Conservation (phyloP, 2,797 vertebrate genomes). For the Carduelis carduelis region DNA sequence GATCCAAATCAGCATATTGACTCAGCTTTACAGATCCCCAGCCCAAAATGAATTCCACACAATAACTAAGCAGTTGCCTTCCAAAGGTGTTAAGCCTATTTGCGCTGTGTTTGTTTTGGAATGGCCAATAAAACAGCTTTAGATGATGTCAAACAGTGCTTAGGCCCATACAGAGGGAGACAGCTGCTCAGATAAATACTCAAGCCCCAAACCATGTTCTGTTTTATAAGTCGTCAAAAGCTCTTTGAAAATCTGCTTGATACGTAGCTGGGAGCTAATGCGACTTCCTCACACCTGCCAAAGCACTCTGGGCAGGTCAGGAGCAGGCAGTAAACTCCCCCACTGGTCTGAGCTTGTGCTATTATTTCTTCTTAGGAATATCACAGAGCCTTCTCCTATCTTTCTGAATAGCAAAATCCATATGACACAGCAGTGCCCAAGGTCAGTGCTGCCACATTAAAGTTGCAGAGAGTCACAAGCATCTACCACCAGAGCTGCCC, state of each 20-base stretch:
- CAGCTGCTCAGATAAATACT: conserved; percentile 65
- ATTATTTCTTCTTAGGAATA: not conserved
- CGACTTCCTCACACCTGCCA: conserved; percentile 24
- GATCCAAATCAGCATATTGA: conserved; percentile 33
- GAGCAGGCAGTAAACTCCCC: conserved; percentile 5
- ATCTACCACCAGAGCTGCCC: not conserved
- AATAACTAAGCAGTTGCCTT: conserved; percentile 47
- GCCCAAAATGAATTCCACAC: conserved; percentile 50
- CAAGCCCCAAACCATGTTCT: conserved; percentile 31
- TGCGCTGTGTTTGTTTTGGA: conserved; percentile 65
- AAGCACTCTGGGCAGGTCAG: conserved; percentile 38
- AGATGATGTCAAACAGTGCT: conserved; percentile 61
- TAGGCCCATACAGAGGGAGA: conserved; percentile 46
- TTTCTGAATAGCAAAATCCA: not conserved
- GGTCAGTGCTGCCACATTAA: not conserved
- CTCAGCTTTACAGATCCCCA: conserved; percentile 49
- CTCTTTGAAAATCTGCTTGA: conserved; percentile 64
- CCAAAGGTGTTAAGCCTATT: conserved; percentile 65
- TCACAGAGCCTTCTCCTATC: not conserved
- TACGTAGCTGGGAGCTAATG: conserved; percentile 43
- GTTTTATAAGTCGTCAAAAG: conserved; percentile 62
- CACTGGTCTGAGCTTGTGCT: not conserved
- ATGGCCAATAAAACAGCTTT: conserved; percentile 57
- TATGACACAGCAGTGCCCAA: not conserved
- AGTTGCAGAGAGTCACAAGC: not conserved